phyloP scores from a whole-genome alignment of 2,113 vertebrate species.

The Daboia siamensis region DNA sequence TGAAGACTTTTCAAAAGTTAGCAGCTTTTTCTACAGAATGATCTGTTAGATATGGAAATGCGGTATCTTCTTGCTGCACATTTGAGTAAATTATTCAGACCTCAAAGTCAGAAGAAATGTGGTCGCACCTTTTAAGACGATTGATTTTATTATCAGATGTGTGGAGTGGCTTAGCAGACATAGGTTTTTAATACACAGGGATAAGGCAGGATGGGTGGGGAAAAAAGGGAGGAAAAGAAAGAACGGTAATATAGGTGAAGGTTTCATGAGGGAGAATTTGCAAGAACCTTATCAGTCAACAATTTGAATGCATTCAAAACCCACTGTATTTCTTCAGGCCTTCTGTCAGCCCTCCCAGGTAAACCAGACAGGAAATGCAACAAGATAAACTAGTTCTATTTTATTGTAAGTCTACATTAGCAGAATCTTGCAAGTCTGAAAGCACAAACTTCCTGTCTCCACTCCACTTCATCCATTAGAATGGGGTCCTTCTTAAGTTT shows the following conservation, averaged over 20 bases:
- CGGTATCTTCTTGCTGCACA: slow-evolving; percentile 19
- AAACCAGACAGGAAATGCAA: not conserved
- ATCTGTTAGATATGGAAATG: not conserved
- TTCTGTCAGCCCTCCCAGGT: not conserved
- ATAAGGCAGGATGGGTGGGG: not conserved
- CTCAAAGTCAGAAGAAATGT: not conserved
- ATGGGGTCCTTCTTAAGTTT: not conserved
- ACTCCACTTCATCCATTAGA: not conserved
- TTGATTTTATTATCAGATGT: not conserved
- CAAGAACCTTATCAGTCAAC: not conserved
- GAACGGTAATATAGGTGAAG: not conserved
- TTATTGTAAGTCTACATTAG: not conserved
- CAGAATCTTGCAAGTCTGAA: not conserved
- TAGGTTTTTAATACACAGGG: not conserved
- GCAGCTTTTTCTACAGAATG: slow-evolving; percentile 15
- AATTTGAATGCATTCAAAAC: not conserved
- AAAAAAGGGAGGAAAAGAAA: not conserved
- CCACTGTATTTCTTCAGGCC: not conserved
- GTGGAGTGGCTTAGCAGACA: not conserved
- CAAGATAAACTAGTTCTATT: not conserved
- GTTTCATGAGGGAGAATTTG: not conserved
- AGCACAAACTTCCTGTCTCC: not conserved
- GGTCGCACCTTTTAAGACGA: not conserved
- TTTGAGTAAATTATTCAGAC: not conserved
- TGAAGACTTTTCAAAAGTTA: not conserved